These are phyloP conservation scores for Trogon surrucura DNA, from an alignment of 2,113 vertebrate species.

Conservation along the genomic window DNA sequence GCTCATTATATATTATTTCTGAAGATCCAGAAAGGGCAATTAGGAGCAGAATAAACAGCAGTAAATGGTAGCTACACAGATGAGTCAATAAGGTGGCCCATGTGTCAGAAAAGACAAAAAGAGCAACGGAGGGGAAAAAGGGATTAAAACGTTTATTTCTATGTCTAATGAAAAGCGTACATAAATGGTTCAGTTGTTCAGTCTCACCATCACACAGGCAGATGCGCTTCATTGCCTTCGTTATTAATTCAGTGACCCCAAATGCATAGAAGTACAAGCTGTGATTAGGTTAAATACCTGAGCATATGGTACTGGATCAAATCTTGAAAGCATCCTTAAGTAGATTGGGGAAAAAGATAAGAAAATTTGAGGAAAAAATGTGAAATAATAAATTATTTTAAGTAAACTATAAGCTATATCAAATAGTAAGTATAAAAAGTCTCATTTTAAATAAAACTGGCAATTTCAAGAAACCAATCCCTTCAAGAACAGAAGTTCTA, in stretches of 20 bases:
- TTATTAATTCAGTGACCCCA: background rate
- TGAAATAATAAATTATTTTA: background rate
- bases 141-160: background rate
- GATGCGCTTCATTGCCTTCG: background rate
- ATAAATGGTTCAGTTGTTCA: background rate
- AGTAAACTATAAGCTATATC: background rate
- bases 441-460: background rate
- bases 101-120: background rate
- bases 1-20: conserved; percentile 29
- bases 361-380: background rate
- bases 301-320: background rate
- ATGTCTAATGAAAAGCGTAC: background rate
- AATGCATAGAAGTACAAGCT: background rate
- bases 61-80: background rate
- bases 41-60: background rate
- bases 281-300: background rate
- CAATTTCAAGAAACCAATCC: background rate
- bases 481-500: background rate
- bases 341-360: background rate
- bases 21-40: background rate
- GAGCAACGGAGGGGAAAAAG: background rate
- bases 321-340: background rate
- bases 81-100: background rate
- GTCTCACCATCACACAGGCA: background rate
- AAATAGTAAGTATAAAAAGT: background rate